Base-by-base conservation (phyloP, 2,797 vertebrate species). In the Sebastiscus tertius region DNA sequence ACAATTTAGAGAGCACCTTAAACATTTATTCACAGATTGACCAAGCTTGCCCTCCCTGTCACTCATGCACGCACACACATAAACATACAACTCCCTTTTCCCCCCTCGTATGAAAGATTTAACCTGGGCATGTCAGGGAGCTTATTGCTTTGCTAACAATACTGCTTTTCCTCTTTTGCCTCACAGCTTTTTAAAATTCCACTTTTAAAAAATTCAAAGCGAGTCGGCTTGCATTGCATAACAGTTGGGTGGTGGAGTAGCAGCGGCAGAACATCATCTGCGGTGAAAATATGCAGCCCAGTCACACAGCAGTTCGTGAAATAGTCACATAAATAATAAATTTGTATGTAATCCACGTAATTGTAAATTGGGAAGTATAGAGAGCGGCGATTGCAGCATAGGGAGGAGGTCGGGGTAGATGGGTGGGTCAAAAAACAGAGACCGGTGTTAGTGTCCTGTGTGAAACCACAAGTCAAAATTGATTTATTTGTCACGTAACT, bases 101-200 rank as follows among this genome's bases (percentile, higher is more conserved):
- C 52, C 82, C 33, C 27, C 46, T 66, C 36, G 11, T 73, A 91
- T 93, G 58, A 94, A 94, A 88, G 69, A 89, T 93, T 92, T 72
- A 89, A 80, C 77, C 56, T 29, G 61, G 56, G 83, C 75, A 68
- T 87, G 85, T 81, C 79, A 90, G 62, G 68, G 72, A 90, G 67
- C 85, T 87, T 54, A 86, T 89, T 86, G 83, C 83, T 85, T 63
- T 71, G 75, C 83, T 59, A 79, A 81, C 84, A 83, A 83, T 62
- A 27, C 70, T 7, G 18, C 33, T 26, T 52, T 71, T 36, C 49
- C 65, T 72, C 27, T 79, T 86, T 85, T 59, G 39, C 77, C 39
- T 26, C 59, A 4, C 34, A 62, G 70, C 74, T 60, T 82, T 82
- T 84, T 63, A 29, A 42, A 87, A 87, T 72, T 64, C 4, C 0